phyloP scores from a whole-genome alignment of 1,140 invertebrate genomes.

The Orius insidiosus region DNA sequence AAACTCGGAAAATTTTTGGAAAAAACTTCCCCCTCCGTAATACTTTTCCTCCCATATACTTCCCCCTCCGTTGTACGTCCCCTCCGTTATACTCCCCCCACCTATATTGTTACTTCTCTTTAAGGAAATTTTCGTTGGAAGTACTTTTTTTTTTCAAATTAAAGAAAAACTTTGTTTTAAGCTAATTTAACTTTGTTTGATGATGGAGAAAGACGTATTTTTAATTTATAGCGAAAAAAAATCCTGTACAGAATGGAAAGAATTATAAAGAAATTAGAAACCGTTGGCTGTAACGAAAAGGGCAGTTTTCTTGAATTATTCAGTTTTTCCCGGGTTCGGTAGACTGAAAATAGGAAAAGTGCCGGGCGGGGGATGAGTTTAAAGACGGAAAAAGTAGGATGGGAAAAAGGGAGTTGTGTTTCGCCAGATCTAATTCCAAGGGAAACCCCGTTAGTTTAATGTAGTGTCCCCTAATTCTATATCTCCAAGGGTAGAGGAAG shows the following conservation, averaged over 20 bases:
- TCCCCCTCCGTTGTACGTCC: no score
- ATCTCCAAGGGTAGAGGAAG: conserved; percentile 1
- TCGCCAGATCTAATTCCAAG: conserved; percentile 7
- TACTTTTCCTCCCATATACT: no score
- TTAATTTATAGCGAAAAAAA: background rate
- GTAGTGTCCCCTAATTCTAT: conserved; percentile 10
- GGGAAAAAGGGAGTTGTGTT: conserved; percentile 3
- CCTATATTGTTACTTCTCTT: no score
- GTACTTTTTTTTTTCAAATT: no score
- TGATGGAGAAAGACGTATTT: background rate
- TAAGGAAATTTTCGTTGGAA: no score
- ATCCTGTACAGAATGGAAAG: background rate
- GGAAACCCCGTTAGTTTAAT: conserved; percentile 7
- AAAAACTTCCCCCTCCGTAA: no score
- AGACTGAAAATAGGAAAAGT: background rate
- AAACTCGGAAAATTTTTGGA: no score
- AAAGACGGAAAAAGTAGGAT: background rate
- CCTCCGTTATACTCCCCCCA: no score
- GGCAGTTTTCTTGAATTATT: no score
- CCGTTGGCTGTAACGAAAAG: background rate
- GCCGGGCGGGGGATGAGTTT: background rate
- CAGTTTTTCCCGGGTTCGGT: background rate
- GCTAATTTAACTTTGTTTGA: no score
- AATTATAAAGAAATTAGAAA: conserved; percentile 2
- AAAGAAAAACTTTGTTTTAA: no score